phyloP scores from a whole-genome alignment of 1,140 invertebrate genomes.

The Drosophila melanogaster region Release_6_plus_ISO1_MT NT_033779.5:8183001-8183500 shows the following conservation, averaged over 20 bases:
- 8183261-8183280: slow-evolving; percentile 18
- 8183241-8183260: slow-evolving; percentile 64
- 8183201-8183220: slow-evolving; percentile 64
- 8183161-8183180: neutral
- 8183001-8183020: slow-evolving; percentile 64
- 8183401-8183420: slow-evolving; percentile 74
- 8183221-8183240: slow-evolving; percentile 75
- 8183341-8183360: slow-evolving; percentile 52
- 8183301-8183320: slow-evolving; percentile 61
- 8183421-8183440: slow-evolving; percentile 77
- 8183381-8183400: slow-evolving; percentile 76
- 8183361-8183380: slow-evolving; percentile 73
- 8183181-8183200: slow-evolving; percentile 68
- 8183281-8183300: slow-evolving; percentile 43
- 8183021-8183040: slow-evolving; percentile 40
- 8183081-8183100: slow-evolving; percentile 49
- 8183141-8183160: neutral
- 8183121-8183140: slow-evolving; percentile 41
- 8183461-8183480: slow-evolving; percentile 91
- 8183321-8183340: slow-evolving; percentile 28
- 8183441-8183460: slow-evolving; percentile 79
- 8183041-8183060: neutral
- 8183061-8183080: slow-evolving; percentile 22
- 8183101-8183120: slow-evolving; percentile 56
- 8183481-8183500: slow-evolving; percentile 94